Evolutionary conservation across 2,888 invertebrate species (phyloP).

Genomic region (Nomada hirtipes): DNA sequence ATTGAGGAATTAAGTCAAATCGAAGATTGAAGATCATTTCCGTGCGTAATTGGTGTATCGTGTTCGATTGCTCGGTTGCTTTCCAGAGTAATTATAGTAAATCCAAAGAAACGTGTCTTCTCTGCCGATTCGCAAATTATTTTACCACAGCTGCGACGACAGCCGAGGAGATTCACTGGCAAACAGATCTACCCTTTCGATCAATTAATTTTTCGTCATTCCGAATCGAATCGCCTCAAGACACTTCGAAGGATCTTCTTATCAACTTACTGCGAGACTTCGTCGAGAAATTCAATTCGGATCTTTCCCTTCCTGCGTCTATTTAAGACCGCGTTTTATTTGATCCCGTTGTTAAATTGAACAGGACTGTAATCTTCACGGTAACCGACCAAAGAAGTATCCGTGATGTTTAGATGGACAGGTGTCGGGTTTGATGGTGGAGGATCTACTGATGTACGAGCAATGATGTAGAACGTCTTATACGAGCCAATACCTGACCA

Average conservation of each 20-base stretch:
- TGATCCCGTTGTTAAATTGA: too few species aligned
- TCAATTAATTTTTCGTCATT: background rate
- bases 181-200: background rate
- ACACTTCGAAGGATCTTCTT: background rate
- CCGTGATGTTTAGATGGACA: background rate
- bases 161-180: background rate
- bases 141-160: background rate
- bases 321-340: too few species aligned
- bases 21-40: too few species aligned
- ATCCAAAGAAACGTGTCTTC: conserved; percentile 4
- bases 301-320: background rate
- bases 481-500: conserved; percentile 69
- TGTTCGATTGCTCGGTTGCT: too few species aligned
- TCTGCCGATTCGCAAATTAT: too few species aligned
- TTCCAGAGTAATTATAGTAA: background rate
- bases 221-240: background rate
- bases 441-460: conserved; percentile 58
- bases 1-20: too few species aligned
- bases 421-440: conserved; percentile 50
- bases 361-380: background rate
- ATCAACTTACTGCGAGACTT: background rate
- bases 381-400: background rate
- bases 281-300: background rate
- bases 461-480: conserved; percentile 65
- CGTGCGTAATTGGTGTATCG: too few species aligned